phyloP scores from a whole-genome alignment of 2,888 invertebrate species.

The Dusona sp. region DNA sequence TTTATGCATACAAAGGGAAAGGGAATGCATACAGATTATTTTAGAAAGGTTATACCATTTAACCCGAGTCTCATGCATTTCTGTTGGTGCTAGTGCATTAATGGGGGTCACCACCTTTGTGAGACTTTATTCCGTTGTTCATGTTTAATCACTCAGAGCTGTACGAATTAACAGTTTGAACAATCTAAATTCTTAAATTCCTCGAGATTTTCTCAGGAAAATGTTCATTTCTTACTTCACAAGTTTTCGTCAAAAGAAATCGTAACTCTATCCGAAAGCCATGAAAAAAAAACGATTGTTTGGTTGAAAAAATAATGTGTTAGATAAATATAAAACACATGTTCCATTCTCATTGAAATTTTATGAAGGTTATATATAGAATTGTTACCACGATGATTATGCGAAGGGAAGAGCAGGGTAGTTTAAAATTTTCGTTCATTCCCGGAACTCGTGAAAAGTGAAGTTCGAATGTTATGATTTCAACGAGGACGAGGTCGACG shows the following conservation, averaged over 20 bases:
- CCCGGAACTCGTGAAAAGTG: conserved; percentile 17
- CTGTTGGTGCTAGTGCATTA: conserved; percentile 40
- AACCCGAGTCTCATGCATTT: conserved; percentile 48
- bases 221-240: not conserved
- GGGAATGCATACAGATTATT: conserved; percentile 15
- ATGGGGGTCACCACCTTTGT: conserved; percentile 2
- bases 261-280: not conserved
- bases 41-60: conserved; percentile 45
- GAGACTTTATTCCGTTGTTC: conserved; percentile 48
- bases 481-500: conserved; percentile 15
- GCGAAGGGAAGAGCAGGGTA: not conserved
- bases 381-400: conserved; percentile 26
- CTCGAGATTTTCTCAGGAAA: not conserved
- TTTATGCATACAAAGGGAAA: not conserved
- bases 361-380: not conserved
- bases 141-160: conserved; percentile 40
- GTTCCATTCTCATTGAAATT: conserved; percentile 13
- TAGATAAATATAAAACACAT: not conserved
- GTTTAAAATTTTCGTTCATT: conserved; percentile 22
- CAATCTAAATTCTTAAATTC: not conserved
- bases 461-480: conserved; percentile 45
- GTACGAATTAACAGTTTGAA: conserved; percentile 9
- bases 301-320: not conserved
- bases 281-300: not conserved
- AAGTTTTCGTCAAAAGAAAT: not conserved